Evolutionary conservation across 2,888 invertebrate genomes (phyloP).

Genomic region (Agrochola lychnidis): DNA sequence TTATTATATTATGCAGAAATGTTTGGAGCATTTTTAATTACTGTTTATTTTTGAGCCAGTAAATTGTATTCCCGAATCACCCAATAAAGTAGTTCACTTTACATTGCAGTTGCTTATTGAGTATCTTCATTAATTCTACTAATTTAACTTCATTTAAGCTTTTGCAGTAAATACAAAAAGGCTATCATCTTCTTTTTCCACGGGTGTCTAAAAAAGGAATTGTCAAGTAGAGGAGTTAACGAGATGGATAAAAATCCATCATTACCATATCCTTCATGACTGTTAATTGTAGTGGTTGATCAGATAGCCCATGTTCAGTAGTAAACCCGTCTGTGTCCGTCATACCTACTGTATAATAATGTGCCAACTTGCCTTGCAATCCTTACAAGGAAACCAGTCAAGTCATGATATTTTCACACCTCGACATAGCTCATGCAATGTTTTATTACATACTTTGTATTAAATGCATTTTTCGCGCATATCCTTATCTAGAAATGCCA

Average conservation of each 20-base stretch:
- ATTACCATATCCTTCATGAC: slow-evolving; percentile 55
- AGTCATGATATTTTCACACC: slow-evolving; percentile 39
- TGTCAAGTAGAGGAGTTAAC: slow-evolving; percentile 8
- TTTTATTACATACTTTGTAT: slow-evolving; percentile 38
- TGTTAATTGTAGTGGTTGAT: slow-evolving; percentile 53
- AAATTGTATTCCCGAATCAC: slow-evolving; percentile 36
- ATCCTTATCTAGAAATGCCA: slow-evolving; percentile 35
- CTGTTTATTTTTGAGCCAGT: slow-evolving; percentile 42
- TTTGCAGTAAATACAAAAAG: slow-evolving; percentile 1
- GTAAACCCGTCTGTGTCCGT: slow-evolving; percentile 32
- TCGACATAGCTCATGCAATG: slow-evolving; percentile 40
- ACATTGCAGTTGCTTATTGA: slow-evolving; percentile 28
- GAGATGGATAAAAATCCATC: slow-evolving; percentile 34
- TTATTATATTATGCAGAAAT: slow-evolving; percentile 59
- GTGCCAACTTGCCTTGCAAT: slow-evolving; percentile 20
- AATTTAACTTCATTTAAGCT: neutral
- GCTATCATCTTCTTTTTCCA: slow-evolving; percentile 6
- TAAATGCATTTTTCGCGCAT: slow-evolving; percentile 33
- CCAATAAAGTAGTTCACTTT: slow-evolving; percentile 38
- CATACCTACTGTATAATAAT: slow-evolving; percentile 30
- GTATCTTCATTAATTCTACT: slow-evolving; percentile 19
- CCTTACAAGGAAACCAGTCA: slow-evolving; percentile 51
- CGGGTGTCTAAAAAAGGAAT: slow-evolving; percentile 19
- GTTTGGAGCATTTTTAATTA: slow-evolving; percentile 57
- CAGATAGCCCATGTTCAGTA: slow-evolving; percentile 35